Evolutionary conservation across 2,113 vertebrate genomes (phyloP).

Genomic region (Leptocoma aspasia): DNA sequence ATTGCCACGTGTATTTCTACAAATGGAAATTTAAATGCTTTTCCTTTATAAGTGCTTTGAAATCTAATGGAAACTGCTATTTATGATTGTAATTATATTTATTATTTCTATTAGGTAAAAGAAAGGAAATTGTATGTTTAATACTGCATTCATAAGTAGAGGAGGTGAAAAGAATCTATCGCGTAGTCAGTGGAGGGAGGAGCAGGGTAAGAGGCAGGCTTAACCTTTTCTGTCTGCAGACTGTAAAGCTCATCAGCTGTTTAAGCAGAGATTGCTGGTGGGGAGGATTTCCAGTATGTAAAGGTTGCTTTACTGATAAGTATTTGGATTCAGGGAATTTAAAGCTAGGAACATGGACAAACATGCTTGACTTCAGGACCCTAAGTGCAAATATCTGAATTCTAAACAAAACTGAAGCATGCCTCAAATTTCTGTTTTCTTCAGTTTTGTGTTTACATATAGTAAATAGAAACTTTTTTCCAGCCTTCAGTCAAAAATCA

Average conservation of each 20-base stretch:
- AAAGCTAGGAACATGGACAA: not conserved
- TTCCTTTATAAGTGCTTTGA: not conserved
- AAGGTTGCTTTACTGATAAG: slow-evolving; percentile 22
- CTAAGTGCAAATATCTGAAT: not conserved
- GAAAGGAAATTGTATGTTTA: not conserved
- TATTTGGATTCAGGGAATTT: slow-evolving; percentile 2
- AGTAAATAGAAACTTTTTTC: not conserved
- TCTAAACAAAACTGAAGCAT: not conserved
- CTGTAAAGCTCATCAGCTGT: slow-evolving; percentile 25
- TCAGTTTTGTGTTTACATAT: not conserved
- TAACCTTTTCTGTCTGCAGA: not conserved
- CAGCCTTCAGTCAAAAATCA: not conserved
- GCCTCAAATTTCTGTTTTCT: not conserved
- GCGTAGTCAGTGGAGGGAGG: not conserved
- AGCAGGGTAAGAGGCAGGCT: not conserved
- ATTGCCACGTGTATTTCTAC: not conserved
- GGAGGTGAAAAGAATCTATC: not conserved
- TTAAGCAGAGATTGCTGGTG: slow-evolving; percentile 30
- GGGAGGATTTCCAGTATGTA: not conserved
- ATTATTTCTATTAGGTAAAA: not conserved
- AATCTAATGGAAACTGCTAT: not conserved
- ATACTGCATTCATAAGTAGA: not conserved
- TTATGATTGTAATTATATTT: not conserved
- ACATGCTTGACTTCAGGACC: not conserved
- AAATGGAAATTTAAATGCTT: not conserved